Conservation (phyloP, 2,113 vertebrate genomes). For the Acrocephalus arundinaceus region DNA sequence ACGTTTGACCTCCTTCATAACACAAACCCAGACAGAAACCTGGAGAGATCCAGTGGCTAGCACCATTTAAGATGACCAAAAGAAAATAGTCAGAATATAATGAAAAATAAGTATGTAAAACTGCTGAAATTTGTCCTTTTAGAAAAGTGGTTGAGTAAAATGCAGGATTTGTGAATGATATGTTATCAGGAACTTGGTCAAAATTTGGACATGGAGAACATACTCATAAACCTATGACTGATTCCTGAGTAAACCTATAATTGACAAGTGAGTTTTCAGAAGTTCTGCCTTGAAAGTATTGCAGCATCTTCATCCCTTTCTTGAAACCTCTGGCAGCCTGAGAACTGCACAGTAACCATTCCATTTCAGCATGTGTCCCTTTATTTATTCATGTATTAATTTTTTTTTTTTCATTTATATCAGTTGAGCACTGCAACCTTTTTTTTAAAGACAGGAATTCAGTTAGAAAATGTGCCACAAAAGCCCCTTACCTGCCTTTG, state of each 20-base stretch:
- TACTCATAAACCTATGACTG: neutral
- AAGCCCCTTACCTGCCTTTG: neutral
- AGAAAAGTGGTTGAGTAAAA: neutral
- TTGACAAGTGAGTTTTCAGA: neutral
- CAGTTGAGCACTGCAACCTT: neutral
- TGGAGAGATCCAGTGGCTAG: neutral
- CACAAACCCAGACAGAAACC: neutral
- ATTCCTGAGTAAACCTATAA: neutral
- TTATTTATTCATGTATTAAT: neutral
- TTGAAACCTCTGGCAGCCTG: neutral
- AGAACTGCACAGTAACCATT: neutral
- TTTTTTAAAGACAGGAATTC: neutral
- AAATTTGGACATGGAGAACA: neutral
- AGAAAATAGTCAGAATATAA: neutral
- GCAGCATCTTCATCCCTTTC: neutral
- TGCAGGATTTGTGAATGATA: neutral
- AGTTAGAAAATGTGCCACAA: neutral
- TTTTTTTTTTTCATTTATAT: neutral
- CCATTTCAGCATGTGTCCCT: neutral
- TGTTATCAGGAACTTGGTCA: neutral
- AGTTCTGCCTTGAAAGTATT: neutral
- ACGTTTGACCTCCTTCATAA: neutral
- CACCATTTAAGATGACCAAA: neutral
- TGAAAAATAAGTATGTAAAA: neutral
- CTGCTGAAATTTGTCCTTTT: neutral